phyloP scores from a whole-genome alignment of 2,888 invertebrate genomes.

The Crematogaster levior region DNA sequence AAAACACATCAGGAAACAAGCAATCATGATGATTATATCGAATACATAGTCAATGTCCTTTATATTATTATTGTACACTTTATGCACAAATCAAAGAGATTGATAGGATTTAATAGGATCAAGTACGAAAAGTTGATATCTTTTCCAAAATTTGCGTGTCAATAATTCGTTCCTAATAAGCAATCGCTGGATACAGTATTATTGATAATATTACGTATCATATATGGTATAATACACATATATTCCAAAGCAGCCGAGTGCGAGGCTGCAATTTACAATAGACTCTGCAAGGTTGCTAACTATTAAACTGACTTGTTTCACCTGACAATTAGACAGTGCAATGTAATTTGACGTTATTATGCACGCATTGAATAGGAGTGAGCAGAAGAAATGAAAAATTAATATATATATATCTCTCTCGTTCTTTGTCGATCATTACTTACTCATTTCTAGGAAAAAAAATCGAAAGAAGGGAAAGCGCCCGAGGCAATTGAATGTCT shows the following conservation, averaged over 20 bases:
- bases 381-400: conserved; percentile 43
- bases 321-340: conserved; percentile 64
- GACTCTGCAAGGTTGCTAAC: conserved; percentile 67
- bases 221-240: conserved; percentile 13
- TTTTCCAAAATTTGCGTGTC: background rate
- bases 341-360: conserved; percentile 70
- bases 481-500: conserved; percentile 13
- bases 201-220: background rate
- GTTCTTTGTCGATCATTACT: conserved; percentile 2
- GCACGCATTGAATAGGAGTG: conserved; percentile 66
- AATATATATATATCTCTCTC: background rate
- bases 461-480: background rate
- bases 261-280: conserved; percentile 60
- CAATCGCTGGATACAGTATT: background rate
- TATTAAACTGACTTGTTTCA: conserved; percentile 69
- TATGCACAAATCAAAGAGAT: too few relatives aligned
- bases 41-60: too few relatives aligned
- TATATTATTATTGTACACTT: too few relatives aligned
- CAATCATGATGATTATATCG: conserved; percentile 52
- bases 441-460: background rate
- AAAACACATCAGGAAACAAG: conserved; percentile 65
- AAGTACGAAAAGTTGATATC: conserved; percentile 22
- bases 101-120: too few relatives aligned
- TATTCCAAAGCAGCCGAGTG: conserved; percentile 27
- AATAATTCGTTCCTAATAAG: background rate